Conservation (phyloP, 2,888 invertebrate species). For the Trilocha varians region DNA sequence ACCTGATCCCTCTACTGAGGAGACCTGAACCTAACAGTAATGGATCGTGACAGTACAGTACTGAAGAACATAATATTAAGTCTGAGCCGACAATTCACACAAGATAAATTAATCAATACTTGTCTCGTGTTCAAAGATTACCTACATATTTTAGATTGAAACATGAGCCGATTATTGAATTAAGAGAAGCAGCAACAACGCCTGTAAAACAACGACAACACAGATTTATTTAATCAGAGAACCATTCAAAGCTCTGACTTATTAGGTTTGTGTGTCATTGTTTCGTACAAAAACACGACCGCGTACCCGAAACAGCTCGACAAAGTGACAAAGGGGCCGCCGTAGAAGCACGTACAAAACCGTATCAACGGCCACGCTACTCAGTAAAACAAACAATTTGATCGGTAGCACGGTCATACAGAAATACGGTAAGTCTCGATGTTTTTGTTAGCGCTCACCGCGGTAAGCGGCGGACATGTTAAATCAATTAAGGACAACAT, state of each 20-base stretch:
- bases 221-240: background rate
- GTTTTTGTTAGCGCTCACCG: conserved; percentile 44
- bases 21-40: too few relatives aligned
- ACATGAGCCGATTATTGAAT: too few relatives aligned
- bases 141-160: too few relatives aligned
- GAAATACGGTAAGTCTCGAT: conserved; percentile 29
- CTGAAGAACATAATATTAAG: too few relatives aligned
- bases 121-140: too few relatives aligned
- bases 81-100: too few relatives aligned
- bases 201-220: background rate
- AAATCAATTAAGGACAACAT: conserved; percentile 54
- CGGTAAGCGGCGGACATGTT: conserved; percentile 40
- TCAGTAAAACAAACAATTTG: conserved; percentile 54
- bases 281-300: conserved; percentile 23
- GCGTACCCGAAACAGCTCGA: conserved; percentile 24
- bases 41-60: too few relatives aligned
- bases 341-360: conserved; percentile 42
- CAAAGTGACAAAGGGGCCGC: conserved; percentile 56
- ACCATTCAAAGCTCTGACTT: background rate
- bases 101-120: too few relatives aligned
- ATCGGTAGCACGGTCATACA: conserved; percentile 50
- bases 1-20: too few relatives aligned
- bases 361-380: conserved; percentile 44
- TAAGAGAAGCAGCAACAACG: background rate
- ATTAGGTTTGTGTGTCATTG: conserved; percentile 10